These are phyloP conservation scores for Pristionchus pacificus DNA, from an alignment of 1,140 invertebrate genomes.

Conservation along the genomic window DNA sequence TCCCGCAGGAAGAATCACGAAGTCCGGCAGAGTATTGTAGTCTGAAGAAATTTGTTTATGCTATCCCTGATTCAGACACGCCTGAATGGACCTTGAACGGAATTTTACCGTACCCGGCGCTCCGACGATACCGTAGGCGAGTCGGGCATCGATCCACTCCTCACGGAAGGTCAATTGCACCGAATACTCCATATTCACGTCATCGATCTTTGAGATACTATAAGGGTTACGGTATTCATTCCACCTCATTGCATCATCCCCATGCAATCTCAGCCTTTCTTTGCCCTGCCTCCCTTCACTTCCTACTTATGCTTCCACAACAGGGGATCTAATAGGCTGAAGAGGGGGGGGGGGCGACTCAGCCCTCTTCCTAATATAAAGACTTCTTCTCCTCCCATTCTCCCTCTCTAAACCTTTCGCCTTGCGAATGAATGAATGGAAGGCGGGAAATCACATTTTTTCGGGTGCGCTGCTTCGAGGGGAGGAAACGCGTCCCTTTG, in stretches of 20 bases:
- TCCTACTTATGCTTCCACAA: constrained; percentile 11
- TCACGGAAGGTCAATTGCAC: constrained; percentile 85
- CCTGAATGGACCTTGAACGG: not conserved
- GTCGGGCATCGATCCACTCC: constrained; percentile 86
- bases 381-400: too few relatives aligned
- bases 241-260: constrained; percentile 1
- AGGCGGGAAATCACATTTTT: too few relatives aligned
- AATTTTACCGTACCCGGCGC: constrained; percentile 8
- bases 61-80: too few relatives aligned
- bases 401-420: too few relatives aligned
- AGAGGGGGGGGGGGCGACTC: too few relatives aligned
- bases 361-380: too few relatives aligned
- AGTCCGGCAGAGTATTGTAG: constrained; percentile 44
- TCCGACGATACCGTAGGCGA: constrained; percentile 68
- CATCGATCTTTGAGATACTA: constrained; percentile 92
- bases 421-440: too few relatives aligned
- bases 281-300: constrained; percentile 7
- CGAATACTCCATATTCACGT: constrained; percentile 80
- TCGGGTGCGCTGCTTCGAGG: too few relatives aligned
- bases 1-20: constrained; percentile 53
- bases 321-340: not conserved
- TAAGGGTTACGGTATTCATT: too few relatives aligned
- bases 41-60: too few relatives aligned
- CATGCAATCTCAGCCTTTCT: constrained; percentile 16
- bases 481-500: too few relatives aligned